These are phyloP conservation scores for Castor canadensis DNA, from an alignment of 2,113 vertebrate species.

Conservation along the genomic window DNA sequence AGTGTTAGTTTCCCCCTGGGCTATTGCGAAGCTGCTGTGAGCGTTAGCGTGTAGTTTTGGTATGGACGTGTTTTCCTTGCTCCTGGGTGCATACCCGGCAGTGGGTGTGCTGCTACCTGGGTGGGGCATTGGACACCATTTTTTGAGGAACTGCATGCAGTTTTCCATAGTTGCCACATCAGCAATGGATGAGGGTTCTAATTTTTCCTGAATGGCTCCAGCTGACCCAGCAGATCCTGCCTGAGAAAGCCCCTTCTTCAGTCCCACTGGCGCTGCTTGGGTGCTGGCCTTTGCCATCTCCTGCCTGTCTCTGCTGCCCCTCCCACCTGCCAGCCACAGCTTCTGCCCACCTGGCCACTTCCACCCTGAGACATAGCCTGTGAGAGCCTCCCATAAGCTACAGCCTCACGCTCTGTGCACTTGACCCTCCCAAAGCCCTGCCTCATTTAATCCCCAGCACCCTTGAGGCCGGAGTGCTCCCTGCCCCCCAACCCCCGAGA, in stretches of 20 bases:
- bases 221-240: fast-evolving
- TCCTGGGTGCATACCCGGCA: fast-evolving
- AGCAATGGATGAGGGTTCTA: fast-evolving
- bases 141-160: fast-evolving
- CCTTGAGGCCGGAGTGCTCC: fast-evolving
- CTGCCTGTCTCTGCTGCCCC: too few relatives aligned
- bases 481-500: neutral
- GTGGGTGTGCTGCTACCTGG: fast-evolving
- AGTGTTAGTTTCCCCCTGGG: fast-evolving
- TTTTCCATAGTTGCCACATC: fast-evolving
- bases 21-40: fast-evolving
- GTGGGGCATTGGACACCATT: fast-evolving
- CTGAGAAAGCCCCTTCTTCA: neutral
- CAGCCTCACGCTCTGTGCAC: too few relatives aligned
- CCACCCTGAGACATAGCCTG: neutral
- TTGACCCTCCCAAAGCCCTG: neutral
- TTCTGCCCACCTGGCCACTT: neutral
- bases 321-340: neutral
- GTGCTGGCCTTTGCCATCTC: neutral
- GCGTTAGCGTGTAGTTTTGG: fast-evolving
- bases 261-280: too few relatives aligned
- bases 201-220: neutral
- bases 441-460: too few relatives aligned
- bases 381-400: fast-evolving
- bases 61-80: fast-evolving